phyloP scores from a whole-genome alignment of 2,888 invertebrate species.

The Hydroisotoma schaefferi region DNA sequence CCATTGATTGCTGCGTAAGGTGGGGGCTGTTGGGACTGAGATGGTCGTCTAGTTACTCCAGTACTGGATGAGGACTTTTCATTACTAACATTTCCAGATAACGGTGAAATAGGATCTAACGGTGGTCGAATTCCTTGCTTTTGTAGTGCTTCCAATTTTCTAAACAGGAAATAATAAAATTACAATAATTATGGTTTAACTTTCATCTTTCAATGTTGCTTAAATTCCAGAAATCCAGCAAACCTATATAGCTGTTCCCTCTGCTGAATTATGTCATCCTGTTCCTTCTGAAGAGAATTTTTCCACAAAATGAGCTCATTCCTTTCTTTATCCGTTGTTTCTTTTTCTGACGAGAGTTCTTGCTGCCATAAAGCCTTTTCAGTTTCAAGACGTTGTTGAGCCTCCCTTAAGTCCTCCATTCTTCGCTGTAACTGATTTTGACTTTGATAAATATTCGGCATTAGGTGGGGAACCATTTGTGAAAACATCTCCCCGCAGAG shows the following conservation, averaged over 20 bases:
- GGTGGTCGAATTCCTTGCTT: slow-evolving; percentile 62
- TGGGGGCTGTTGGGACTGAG: slow-evolving; percentile 19
- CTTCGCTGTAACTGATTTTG: slow-evolving; percentile 44
- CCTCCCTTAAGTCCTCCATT: slow-evolving; percentile 48
- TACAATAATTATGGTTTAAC: background rate
- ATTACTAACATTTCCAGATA: slow-evolving; percentile 53
- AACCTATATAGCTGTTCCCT: slow-evolving; percentile 79
- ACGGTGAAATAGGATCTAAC: slow-evolving; percentile 44
- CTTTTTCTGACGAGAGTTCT: slow-evolving; percentile 40
- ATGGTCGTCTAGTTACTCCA: slow-evolving; percentile 51
- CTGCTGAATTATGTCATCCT: slow-evolving; percentile 82
- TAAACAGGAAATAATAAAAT: slow-evolving; percentile 1
- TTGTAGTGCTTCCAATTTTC: slow-evolving; percentile 74
- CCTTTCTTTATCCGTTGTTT: slow-evolving; percentile 38
- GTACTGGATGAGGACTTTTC: slow-evolving; percentile 46
- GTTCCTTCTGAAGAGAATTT: slow-evolving; percentile 69
- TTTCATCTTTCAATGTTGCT: background rate
- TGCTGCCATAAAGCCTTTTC: slow-evolving; percentile 47
- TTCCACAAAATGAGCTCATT: slow-evolving; percentile 48
- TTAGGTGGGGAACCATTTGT: slow-evolving; percentile 46
- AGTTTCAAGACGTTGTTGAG: slow-evolving; percentile 46
- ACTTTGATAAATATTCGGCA: slow-evolving; percentile 43
- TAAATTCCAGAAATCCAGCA: background rate
- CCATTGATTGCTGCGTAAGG: slow-evolving; percentile 37
- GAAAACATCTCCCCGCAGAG: slow-evolving; percentile 48